These are phyloP conservation scores for Ditylenchus weischeri DNA, from an alignment of 2,888 invertebrate species.

Conservation along the genomic window DNA sequence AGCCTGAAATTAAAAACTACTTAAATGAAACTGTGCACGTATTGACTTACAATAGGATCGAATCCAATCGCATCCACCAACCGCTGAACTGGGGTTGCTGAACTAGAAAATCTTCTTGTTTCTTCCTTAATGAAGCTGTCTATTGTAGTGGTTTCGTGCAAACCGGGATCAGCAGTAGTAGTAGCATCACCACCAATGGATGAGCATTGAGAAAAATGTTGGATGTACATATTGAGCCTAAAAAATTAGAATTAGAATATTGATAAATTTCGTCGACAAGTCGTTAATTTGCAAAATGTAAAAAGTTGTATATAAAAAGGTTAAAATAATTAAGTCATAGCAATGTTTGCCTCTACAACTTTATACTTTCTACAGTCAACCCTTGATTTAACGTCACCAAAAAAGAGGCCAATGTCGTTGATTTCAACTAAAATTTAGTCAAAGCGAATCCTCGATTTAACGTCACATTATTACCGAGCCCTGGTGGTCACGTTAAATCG, in stretches of 20 bases:
- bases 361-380: no score
- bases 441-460: neutral
- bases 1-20: conserved; percentile 24
- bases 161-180: neutral
- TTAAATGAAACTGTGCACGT: no score
- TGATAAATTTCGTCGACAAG: no score
- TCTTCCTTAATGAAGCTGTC: no score
- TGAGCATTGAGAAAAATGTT: conserved; percentile 21
- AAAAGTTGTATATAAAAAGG: no score
- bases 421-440: neutral
- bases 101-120: neutral
- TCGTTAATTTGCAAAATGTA: no score
- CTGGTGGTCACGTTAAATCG: no score
- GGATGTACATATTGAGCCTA: conserved; percentile 16
- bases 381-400: no score
- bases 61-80: conserved; percentile 20
- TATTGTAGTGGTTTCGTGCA: neutral
- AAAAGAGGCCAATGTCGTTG: no score
- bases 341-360: no score
- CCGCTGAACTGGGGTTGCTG: neutral
- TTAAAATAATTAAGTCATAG: no score
- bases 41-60: conserved; percentile 21
- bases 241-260: neutral
- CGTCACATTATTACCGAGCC: no score
- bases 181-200: neutral